Base-by-base conservation (phyloP, 2,888 invertebrate species). In the Tenthredo amoena region DNA sequence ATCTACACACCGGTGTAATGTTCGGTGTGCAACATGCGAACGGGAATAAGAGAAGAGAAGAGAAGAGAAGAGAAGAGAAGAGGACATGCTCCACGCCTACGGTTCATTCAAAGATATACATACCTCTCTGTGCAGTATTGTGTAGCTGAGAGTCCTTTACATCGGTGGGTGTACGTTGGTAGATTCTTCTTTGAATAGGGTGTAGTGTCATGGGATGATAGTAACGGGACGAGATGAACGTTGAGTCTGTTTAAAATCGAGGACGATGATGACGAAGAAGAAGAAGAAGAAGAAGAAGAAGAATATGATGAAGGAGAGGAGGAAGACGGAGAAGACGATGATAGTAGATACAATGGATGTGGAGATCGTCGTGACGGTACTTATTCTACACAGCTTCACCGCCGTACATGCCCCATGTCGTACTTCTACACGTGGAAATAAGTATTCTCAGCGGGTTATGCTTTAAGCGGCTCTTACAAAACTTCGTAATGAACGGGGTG, bases 401-500 rank as follows among this genome's bases (percentile, higher is more conserved):
- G 26, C 26, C 26, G 26, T 26, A 26, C 26, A 26, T 26, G 26
- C 26, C 26, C 26, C 26, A 26, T 26, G 26, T 26, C 26, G 26
- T 26, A 26, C 26, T 26, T 26, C 0, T 1, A 26, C 26, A 26
- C n/a, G 26, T 26, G 26, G 26, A 26, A 26, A 26, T 76, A 50
- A 76, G 77, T 77, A 77, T 77, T 34, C 50, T 77, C 77, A 77
- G 86, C 85, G 87, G 89, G 88, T 89, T 91, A 88, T 89, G 88
- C 89, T 90, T 89, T 88, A 89, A 91, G 90, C 89, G 90, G 90
- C 89, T 89, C 31, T 77, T 47, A 89, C 88, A 88, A 91, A 90
- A 90, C 88, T 89, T 88, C 87, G 89, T 89, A 89, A 89, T 89
- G 89, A 90, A 89, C 89, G 88, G 89, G 89, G 90, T 89, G 89